These are phyloP conservation scores for Peucedramus taeniatus DNA, from an alignment of 2,113 vertebrate genomes.

Conservation along the genomic window DNA sequence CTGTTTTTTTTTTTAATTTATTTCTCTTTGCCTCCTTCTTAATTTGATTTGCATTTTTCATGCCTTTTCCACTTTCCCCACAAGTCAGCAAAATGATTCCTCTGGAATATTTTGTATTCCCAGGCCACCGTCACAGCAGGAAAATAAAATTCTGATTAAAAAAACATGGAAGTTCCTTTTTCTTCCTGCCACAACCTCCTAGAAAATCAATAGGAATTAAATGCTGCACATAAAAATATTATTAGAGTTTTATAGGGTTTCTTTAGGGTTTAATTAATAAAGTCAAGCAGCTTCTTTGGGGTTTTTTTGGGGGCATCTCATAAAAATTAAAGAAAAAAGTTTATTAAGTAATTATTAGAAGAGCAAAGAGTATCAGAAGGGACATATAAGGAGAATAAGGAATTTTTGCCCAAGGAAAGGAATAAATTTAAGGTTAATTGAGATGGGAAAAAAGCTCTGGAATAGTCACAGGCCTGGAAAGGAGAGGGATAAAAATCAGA, in stretches of 20 bases:
- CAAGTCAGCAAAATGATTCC: neutral
- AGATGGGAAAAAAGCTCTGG: neutral
- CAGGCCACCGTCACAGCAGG: fast-evolving
- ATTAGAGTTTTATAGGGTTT: constrained; percentile 19
- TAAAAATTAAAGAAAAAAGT: neutral
- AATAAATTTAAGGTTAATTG: constrained; percentile 49
- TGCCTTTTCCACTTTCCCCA: neutral
- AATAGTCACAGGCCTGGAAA: neutral
- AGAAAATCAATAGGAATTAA: constrained; percentile 56
- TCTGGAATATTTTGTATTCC: neutral
- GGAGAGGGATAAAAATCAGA: neutral
- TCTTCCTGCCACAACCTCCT: neutral
- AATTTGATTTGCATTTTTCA: neutral
- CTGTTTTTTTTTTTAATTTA: neutral
- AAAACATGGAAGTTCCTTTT: neutral
- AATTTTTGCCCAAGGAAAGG: constrained; percentile 21
- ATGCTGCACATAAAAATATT: constrained; percentile 42
- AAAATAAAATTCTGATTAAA: constrained; percentile 3
- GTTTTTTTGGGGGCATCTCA: neutral
- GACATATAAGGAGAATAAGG: neutral
- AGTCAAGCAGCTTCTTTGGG: neutral
- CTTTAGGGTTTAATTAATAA: constrained; percentile 49
- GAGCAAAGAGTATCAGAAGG: neutral
- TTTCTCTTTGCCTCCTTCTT: neutral
- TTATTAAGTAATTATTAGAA: constrained; percentile 30